Percentiles rank a stretch among this genome's conserved stretches.
Evolutionary conservation across 2,113 vertebrate genomes (phyloP).

Genomic region (Cephalopterus ornatus): DNA sequence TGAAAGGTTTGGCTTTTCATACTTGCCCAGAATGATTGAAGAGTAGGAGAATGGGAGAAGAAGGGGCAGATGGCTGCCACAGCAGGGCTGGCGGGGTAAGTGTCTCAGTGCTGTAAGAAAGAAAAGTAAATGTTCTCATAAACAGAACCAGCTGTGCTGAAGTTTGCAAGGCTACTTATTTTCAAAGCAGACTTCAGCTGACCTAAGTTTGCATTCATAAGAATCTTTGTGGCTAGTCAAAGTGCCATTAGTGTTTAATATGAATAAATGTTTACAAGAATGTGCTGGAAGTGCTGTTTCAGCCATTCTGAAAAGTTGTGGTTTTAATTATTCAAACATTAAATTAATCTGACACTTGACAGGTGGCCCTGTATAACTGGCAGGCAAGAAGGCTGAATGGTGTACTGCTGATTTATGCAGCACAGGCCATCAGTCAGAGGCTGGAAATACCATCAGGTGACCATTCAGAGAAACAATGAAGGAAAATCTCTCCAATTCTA

Average conservation of each 20-base stretch:
- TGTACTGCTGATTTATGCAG: neutral
- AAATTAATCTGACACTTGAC: neutral
- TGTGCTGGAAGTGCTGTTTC: neutral
- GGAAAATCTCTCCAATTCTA: neutral
- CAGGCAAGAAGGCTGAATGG: neutral
- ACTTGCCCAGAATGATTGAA: neutral
- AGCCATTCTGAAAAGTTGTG: neutral
- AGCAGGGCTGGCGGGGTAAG: neutral
- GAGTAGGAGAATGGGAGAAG: neutral
- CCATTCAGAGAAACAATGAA: neutral
- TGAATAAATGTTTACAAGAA: constrained; percentile 4
- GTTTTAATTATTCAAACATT: neutral
- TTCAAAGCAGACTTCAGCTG: neutral
- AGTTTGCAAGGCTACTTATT: neutral
- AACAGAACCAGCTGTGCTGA: constrained; percentile 1
- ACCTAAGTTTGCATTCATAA: neutral
- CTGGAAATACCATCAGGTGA: neutral
- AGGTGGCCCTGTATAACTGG: neutral
- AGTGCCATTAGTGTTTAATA: neutral
- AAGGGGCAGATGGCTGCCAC: constrained; percentile 3
- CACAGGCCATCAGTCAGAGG: neutral
- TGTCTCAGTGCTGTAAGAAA: neutral
- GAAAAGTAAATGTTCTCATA: neutral
- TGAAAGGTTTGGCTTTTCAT: neutral
- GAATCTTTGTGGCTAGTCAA: neutral